phyloP scores from a whole-genome alignment of 64 coral and sea anemone species.

The Cladopsammia gracilis region DNA sequence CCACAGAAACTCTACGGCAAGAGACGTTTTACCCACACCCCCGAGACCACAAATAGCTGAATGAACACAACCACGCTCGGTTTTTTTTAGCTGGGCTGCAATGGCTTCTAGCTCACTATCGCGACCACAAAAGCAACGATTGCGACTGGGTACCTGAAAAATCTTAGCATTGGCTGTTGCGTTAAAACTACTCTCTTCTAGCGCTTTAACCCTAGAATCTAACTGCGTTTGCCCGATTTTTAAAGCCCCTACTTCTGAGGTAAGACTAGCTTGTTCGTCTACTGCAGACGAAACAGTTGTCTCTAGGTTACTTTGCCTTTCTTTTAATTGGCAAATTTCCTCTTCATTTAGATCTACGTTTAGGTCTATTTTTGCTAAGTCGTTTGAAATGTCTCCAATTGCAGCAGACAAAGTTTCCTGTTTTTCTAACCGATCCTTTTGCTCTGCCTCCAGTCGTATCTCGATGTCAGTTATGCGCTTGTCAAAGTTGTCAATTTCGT shows the following conservation, averaged over 20 bases:
- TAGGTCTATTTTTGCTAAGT: not conserved
- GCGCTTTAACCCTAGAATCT: constrained; percentile 28
- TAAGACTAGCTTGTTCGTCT: not conserved
- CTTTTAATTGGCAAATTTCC: not conserved
- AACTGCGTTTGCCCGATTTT: constrained; percentile 31
- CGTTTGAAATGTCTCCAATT: constrained; percentile 8
- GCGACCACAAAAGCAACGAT: constrained; percentile 73
- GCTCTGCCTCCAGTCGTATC: not conserved
- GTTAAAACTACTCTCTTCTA: constrained; percentile 11
- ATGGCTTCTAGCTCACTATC: constrained; percentile 50
- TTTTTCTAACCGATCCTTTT: constrained; percentile 3
- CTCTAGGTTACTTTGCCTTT: not conserved
- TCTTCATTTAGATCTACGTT: not conserved
- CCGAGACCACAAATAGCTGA: constrained; percentile 78
- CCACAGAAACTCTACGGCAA: constrained; percentile 79
- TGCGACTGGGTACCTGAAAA: constrained; percentile 80
- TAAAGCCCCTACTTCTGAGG: constrained; percentile 5
- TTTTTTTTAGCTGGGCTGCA: constrained; percentile 3
- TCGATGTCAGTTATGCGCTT: constrained; percentile 29
- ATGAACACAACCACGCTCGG: constrained; percentile 1
- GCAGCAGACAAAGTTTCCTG: not conserved
- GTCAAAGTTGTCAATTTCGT: constrained; percentile 47
- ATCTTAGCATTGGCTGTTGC: not conserved
- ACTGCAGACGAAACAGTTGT: not conserved
- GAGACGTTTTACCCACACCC: constrained; percentile 84